Percentiles rank a stretch among this genome's conserved stretches.
Conservation (phyloP, 2,888 invertebrate genomes). For the Griposia aprilina region DNA sequence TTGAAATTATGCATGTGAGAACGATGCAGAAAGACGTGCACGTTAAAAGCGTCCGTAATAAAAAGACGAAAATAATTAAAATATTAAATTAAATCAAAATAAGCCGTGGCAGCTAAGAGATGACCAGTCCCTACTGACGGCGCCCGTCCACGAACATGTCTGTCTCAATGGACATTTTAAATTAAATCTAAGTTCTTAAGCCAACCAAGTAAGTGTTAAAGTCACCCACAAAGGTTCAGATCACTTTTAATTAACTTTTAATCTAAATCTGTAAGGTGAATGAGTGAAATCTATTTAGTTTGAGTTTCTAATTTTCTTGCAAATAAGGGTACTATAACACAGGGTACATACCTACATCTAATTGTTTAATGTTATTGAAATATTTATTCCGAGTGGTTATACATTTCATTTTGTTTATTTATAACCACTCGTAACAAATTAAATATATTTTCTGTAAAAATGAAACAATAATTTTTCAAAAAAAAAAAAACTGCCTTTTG, state of each 20-base stretch:
- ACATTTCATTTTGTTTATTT: not conserved
- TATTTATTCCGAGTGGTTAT: too few relatives aligned
- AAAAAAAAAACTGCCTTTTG: not conserved
- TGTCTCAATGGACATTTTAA: not conserved
- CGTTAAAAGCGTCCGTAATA: too few relatives aligned
- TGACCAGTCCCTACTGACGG: too few relatives aligned
- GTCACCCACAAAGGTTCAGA: too few relatives aligned
- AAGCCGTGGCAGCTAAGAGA: too few relatives aligned
- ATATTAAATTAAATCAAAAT: too few relatives aligned
- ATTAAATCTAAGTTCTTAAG: slow-evolving; percentile 3
- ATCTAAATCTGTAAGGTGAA: not conserved
- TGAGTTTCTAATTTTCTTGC: not conserved
- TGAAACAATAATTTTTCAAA: too few relatives aligned
- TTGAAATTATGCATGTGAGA: too few relatives aligned
- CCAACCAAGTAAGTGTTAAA: too few relatives aligned
- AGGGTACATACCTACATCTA: not conserved
- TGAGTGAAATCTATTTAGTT: not conserved
- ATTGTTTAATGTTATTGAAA: too few relatives aligned
- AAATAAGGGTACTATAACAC: not conserved
- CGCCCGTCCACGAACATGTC: not conserved
- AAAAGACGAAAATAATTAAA: too few relatives aligned
- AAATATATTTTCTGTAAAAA: not conserved
- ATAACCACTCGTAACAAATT: not conserved
- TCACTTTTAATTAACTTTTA: not conserved
- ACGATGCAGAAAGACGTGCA: too few relatives aligned